Conservation (phyloP, 1,140 invertebrate genomes). For the Cydia fagiglandana region DNA sequence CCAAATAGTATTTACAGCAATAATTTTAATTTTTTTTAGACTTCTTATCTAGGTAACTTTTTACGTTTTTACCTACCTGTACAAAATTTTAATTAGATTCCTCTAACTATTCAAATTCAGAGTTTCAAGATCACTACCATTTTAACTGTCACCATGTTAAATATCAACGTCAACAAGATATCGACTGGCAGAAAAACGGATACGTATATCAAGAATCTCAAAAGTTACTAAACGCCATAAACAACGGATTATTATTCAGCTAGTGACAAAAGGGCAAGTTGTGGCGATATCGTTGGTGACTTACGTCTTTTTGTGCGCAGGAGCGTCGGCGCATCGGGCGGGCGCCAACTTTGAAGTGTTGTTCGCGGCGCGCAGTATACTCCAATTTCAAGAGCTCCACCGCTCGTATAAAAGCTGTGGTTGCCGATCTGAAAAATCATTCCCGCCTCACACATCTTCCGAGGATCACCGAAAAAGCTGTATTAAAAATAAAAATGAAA, state of each 20-base stretch:
- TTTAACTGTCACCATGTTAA: slow-evolving; percentile 1
- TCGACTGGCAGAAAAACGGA: neutral
- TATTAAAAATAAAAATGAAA: slow-evolving; percentile 60
- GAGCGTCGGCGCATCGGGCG: slow-evolving; percentile 16
- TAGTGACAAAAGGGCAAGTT: neutral
- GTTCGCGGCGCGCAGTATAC: slow-evolving; percentile 43
- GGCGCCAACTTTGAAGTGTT: slow-evolving; percentile 35
- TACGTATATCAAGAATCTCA: neutral
- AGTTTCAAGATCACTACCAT: neutral
- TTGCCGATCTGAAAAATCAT: slow-evolving; percentile 72
- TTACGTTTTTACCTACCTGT: no score
- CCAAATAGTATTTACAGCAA: no score
- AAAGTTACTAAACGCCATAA: slow-evolving; percentile 5
- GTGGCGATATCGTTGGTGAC: neutral
- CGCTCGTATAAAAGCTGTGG: slow-evolving; percentile 66
- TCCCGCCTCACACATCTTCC: slow-evolving; percentile 66
- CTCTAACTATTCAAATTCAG: no score
- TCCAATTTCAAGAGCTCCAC: slow-evolving; percentile 67
- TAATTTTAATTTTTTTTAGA: no score
- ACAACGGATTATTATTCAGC: neutral
- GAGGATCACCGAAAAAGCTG: slow-evolving; percentile 55
- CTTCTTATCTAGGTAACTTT: no score
- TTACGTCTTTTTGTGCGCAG: neutral
- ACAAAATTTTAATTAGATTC: no score
- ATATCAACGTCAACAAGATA: neutral